phyloP scores from a whole-genome alignment of 2,797 vertebrate species.

The Epinephelus coioides region DNA sequence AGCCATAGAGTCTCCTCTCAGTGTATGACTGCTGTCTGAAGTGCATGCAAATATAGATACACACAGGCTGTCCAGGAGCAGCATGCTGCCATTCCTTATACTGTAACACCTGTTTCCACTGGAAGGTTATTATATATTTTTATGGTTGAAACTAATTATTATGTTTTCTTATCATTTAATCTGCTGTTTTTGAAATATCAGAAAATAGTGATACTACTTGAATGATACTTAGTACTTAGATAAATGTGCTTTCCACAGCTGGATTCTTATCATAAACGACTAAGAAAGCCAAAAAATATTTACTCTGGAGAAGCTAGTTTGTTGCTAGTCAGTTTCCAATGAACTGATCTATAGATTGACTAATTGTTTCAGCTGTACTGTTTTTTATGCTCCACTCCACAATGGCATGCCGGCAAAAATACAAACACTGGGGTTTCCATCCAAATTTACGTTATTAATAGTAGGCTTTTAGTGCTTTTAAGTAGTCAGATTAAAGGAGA shows the following conservation, averaged over 20 bases:
- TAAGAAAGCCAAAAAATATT: not conserved
- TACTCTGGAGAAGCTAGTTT: not conserved
- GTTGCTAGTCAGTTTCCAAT: too few species aligned
- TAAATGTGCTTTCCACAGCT: not conserved
- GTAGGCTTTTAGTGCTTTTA: not conserved
- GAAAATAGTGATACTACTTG: too few species aligned
- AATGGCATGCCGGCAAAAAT: not conserved
- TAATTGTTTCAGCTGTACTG: too few species aligned
- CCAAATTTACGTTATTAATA: not conserved
- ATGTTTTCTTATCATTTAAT: not conserved
- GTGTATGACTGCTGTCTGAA: constrained; percentile 36
- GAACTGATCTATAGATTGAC: too few species aligned
- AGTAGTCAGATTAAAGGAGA: not conserved
- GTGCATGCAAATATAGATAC: constrained; percentile 24
- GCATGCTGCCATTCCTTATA: not conserved
- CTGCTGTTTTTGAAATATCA: too few species aligned
- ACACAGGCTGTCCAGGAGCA: constrained; percentile 23
- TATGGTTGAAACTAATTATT: not conserved
- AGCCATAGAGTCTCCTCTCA: constrained; percentile 83
- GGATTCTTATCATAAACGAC: not conserved
- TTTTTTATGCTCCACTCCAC: not conserved
- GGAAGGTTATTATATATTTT: not conserved
- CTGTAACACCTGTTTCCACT: not conserved
- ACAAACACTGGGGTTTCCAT: not conserved
- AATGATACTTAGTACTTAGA: not conserved